Evolutionary conservation across 2,888 invertebrate genomes (phyloP).

Genomic region (Tridacna gigas): DNA sequence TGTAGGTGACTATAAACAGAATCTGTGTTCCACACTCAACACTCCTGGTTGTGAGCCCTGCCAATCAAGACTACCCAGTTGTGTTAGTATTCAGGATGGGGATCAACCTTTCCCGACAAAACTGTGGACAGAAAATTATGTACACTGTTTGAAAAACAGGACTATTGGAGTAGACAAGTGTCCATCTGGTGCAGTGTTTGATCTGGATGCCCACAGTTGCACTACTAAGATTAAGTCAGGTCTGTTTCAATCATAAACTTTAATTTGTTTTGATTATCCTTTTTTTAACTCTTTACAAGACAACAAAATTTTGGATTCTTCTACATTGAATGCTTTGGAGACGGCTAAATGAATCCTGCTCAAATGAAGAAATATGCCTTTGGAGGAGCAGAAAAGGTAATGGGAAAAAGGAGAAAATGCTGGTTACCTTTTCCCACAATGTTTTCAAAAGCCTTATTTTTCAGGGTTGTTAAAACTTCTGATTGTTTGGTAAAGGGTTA

Average conservation of each 20-base stretch:
- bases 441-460: background rate
- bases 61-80: constrained; percentile 59
- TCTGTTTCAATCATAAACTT: constrained; percentile 5
- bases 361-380: too few relatives aligned
- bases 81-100: constrained; percentile 62
- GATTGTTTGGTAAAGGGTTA: too few relatives aligned
- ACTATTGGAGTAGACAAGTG: constrained; percentile 62
- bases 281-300: too few relatives aligned
- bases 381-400: background rate
- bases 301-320: too few relatives aligned
- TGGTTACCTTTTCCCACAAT: background rate
- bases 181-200: constrained; percentile 56
- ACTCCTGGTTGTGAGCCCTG: constrained; percentile 58
- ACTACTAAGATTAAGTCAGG: constrained; percentile 52
- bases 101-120: constrained; percentile 54
- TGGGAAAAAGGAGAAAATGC: background rate
- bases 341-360: too few relatives aligned
- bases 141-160: constrained; percentile 64
- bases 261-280: too few relatives aligned
- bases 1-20: constrained; percentile 66
- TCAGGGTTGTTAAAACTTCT: too few relatives aligned
- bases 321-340: too few relatives aligned
- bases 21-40: constrained; percentile 49
- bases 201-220: constrained; percentile 47
- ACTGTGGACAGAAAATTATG: constrained; percentile 56